Base-by-base conservation (phyloP, 2,797 vertebrate genomes). In the Anas acuta region DNA sequence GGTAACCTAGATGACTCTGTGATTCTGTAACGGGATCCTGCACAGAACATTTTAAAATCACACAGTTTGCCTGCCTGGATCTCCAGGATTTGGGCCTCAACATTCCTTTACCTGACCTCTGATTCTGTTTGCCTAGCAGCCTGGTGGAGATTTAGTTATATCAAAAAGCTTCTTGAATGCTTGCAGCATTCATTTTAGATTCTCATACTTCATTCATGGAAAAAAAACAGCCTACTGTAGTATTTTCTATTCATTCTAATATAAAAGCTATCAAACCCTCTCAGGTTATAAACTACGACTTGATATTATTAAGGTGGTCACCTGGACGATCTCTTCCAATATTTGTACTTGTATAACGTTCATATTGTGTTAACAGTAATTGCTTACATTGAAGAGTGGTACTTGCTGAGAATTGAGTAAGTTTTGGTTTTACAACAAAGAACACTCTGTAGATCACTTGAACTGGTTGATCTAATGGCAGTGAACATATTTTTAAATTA, bases 41-140 rank as follows among this genome's bases (percentile, higher is more conserved):
- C 8, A 12, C 7, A 67, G 61, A 37, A 67, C 5, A 2, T 5
- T 61, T 58, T 53, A 56, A 81, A 90, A 56, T 75, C 32, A 8
- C 5, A 43, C 1, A 3, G 4, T 64, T 87, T 92, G 6, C 13
- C 33, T 79, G 22, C 4, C 5, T 19, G 17, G 47, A 72, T 41
- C 33, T n/a, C 28, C 14, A 8, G 37, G 28, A 43, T 80, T 83
- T 66, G 8, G 10, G 25, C 41, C 25, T 84, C 41, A 61, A 0
- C 13, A 10, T 77, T 87, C 61, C 61, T 89, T 79, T 37, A 54
- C 18, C 19, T 87, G 79, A 41, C 47, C 22, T 86, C 20, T 85
- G 49, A 47, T 83, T 92, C 65, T 91, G 13, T 90, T 92, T 93
- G 71, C 49, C 25, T 86, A 87, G 80, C 70, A 84, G 72, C 14